A percentile compares a stretch with the other conserved stretches of the same genome.
Conservation (phyloP, 2,113 vertebrate genomes). For the Labeo catla region DNA sequence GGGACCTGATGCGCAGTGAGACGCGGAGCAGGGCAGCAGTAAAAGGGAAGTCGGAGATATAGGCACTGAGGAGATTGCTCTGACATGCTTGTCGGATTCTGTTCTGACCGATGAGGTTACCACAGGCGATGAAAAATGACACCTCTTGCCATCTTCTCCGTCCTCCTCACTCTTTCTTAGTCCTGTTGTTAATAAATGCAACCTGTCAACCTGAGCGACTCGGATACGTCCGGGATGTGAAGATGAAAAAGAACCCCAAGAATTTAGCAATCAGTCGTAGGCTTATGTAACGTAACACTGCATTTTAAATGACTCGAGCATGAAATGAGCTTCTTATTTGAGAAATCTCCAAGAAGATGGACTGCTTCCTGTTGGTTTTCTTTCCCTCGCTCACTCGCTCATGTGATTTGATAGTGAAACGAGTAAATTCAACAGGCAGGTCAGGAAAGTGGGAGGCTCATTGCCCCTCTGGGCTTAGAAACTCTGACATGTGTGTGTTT, state of each 20-base stretch:
- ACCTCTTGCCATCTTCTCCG: constrained; percentile 11
- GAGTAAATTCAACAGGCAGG: background rate
- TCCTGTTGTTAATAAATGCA: constrained; percentile 37
- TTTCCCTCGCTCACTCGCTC: background rate
- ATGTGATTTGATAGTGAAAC: constrained; percentile 3
- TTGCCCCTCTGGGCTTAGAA: background rate
- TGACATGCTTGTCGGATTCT: constrained; percentile 58
- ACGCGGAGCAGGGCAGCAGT: constrained; percentile 22
- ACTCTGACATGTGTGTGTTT: constrained; percentile 22
- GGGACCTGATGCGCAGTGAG: constrained; percentile 32
- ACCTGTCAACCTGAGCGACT: constrained; percentile 40
- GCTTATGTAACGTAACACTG: background rate
- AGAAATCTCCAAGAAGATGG: constrained; percentile 13
- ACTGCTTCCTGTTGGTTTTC: constrained; percentile 6
- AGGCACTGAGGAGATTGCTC: constrained; percentile 49
- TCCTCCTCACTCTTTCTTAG: constrained; percentile 14
- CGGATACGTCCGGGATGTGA: constrained; percentile 16
- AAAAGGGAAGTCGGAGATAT: constrained; percentile 50
- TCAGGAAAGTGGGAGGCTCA: constrained; percentile 15
- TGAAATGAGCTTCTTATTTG: constrained; percentile 4
- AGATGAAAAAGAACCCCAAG: constrained; percentile 36
- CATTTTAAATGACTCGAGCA: constrained; percentile 11
- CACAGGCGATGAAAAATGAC: constrained; percentile 50
- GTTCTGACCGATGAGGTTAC: constrained; percentile 43
- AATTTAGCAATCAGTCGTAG: constrained; percentile 17